Conservation (phyloP, 1,140 invertebrate species). For the Drosophila pachea region DNA sequence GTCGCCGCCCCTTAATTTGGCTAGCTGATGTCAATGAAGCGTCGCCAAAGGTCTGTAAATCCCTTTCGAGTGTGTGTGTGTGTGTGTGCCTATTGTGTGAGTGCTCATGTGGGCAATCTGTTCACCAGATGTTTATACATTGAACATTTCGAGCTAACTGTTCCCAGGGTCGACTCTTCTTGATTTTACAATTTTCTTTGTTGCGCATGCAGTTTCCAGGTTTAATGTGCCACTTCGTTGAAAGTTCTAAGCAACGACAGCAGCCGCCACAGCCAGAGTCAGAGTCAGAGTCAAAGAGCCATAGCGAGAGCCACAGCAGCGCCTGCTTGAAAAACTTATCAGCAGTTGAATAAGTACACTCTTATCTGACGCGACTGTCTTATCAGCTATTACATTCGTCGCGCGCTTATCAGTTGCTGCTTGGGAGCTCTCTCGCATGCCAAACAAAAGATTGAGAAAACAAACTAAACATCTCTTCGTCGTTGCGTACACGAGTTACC, state of each 20-base stretch:
- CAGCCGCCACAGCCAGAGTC: not conserved
- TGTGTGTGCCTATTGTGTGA: slow-evolving; percentile 5
- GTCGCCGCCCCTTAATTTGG: slow-evolving; percentile 47
- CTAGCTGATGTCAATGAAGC: slow-evolving; percentile 36
- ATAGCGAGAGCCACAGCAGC: not conserved
- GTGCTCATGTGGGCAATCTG: slow-evolving; percentile 31
- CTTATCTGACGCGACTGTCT: slow-evolving; percentile 43
- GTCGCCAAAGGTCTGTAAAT: slow-evolving; percentile 34
- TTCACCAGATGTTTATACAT: slow-evolving; percentile 39
- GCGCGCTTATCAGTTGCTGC: slow-evolving; percentile 48
- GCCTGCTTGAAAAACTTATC: slow-evolving; percentile 26
- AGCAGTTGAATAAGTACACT: slow-evolving; percentile 13
- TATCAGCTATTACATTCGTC: slow-evolving; percentile 63
- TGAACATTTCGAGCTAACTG: slow-evolving; percentile 40
- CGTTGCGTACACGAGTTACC: slow-evolving; percentile 4
- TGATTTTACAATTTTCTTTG: slow-evolving; percentile 43
- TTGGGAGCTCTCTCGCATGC: slow-evolving; percentile 19
- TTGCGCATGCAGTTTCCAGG: slow-evolving; percentile 29
- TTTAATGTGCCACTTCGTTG: slow-evolving; percentile 37
- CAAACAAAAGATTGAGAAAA: slow-evolving; percentile 76
- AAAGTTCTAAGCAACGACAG: slow-evolving; percentile 26
- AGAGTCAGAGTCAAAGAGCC: too few relatives aligned
- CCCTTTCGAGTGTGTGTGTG: slow-evolving; percentile 5
- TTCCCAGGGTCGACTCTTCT: slow-evolving; percentile 41
- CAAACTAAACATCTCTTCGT: slow-evolving; percentile 56